Conservation (phyloP, 1,140 invertebrate species). For the Lordiphosa stackelbergi region DNA sequence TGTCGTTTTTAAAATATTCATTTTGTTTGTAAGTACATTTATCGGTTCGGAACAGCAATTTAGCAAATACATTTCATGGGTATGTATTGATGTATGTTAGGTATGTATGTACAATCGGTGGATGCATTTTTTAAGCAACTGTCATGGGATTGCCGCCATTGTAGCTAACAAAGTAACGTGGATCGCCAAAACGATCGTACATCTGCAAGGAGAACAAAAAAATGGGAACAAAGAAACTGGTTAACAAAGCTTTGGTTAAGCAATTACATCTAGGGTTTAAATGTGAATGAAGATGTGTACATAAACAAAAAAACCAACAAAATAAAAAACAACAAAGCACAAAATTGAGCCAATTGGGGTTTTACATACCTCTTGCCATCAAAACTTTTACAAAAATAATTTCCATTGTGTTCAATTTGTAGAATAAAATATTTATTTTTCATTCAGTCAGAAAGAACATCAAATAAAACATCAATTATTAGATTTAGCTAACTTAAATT, state of each 20-base stretch:
- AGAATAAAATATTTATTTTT: conserved; percentile 64
- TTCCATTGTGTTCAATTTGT: conserved; percentile 27
- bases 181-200: conserved; percentile 73
- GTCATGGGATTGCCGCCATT: conserved; percentile 73
- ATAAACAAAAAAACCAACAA: conserved; percentile 39
- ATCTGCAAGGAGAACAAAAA: conserved; percentile 56
- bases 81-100: conserved; percentile 17
- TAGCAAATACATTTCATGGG: conserved; percentile 22
- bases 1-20: too few species aligned
- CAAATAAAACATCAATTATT: conserved; percentile 51
- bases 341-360: not conserved
- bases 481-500: conserved; percentile 64
- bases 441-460: conserved; percentile 11
- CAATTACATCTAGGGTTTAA: not conserved
- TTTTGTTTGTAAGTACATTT: conserved; percentile 33
- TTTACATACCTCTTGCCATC: not conserved
- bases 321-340: conserved; percentile 26
- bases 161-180: conserved; percentile 71
- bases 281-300: not conserved
- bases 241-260: conserved; percentile 5
- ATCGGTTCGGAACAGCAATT: conserved; percentile 20
- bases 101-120: conserved; percentile 44
- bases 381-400: conserved; percentile 6
- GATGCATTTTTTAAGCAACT: conserved; percentile 52
- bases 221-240: conserved; percentile 7